Base-by-base conservation (phyloP, 2,888 invertebrate species). In the Clivina fossor region DNA sequence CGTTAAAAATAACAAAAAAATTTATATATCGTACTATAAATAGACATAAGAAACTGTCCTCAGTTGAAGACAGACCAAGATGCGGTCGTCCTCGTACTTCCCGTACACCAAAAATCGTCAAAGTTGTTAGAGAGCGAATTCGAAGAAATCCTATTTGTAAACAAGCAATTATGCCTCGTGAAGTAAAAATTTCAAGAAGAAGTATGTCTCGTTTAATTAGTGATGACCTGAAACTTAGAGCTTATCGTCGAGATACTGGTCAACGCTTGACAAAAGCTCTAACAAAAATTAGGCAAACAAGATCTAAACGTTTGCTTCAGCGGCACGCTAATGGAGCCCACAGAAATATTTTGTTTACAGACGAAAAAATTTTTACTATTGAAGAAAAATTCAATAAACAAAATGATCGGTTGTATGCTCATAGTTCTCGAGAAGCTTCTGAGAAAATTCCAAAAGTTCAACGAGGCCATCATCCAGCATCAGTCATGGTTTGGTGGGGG, bases 401-500 rank as follows among this genome's bases (percentile, higher is more conserved):
- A 56, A 62, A 62, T 58, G 59, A 61, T 43, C 46, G 49, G 28
- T 48, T 62, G 7, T 62, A 64, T 43, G 58, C 60, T 30, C 43
- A 44, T 19, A 57, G 38, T 9, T 54, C 56, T 19, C 20, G 18
- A 13, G 60, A 62, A 50, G 58, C 58, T 9, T 30, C 15, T 19
- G 38, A 59, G 56, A 58, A 56, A 46, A 38, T 50, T 49, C 37
- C 30, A 43, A 38, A 35, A 15, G 58, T 60, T 18, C 50, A 62
- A 53, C 20, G 60, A 56, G 56, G 60, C 8, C 59, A 60, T 44
- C 60, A 62, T 30, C 58, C 49, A 7, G 54, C 61, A 16, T 55
- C 57, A 22, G 58, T 63, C 20, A 62, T 62, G 61, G 61, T 62
- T 57, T 62, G 60, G 62, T 61, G 59, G 60, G 60, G 58, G 11